Base-by-base conservation (phyloP, 2,888 invertebrate species). In the Harpalus rubripes region DNA sequence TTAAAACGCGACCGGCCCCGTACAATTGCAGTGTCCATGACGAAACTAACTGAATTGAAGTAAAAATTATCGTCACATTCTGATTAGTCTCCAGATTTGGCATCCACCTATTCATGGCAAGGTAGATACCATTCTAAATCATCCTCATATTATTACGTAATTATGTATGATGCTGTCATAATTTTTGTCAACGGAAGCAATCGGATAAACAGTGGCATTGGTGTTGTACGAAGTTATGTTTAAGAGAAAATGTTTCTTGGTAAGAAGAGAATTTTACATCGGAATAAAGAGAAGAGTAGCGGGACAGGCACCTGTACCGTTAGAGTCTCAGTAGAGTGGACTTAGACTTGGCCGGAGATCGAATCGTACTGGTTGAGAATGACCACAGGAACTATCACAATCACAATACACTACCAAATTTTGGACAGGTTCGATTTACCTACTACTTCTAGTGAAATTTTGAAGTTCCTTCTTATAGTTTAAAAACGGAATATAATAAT, bases 241-340 rank as follows among this genome's bases (percentile, higher is more conserved):
- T 32, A 74, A 76, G 22, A 68, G 68, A 82, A 65, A 63, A 82
- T 82, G 56, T 82, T 72, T 83, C 61, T 83, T 83, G 61, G 58
- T 58, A 7, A 83, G 74, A 72, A 58, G 10, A 83, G 74, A 72
- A 83, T 83, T 82, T 82, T 74, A 82, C 82, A 82, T 32, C 39
- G 59, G 76, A 76, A 74, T 83, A 78, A 78, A 78, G 78, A 72
- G 83, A 74, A 41, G 59, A 52, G 68, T 83, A 83, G 83, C 83
- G 83, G 83, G 83, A 83, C 74, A 59, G 41, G 58, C 74, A 59
- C 61, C 74, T 56, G 59, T 83, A 76, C 83, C 83, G 83, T 83
- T 83, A 83, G 39, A 74, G 44, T 74, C 72, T 74, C 72, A 74
- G 44, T 52, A 52, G 44, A 52, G 44, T 52, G 44, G 44, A 52